Evolutionary conservation across 2,888 invertebrate genomes (phyloP).

Genomic region (Campaea margaritaria): DNA sequence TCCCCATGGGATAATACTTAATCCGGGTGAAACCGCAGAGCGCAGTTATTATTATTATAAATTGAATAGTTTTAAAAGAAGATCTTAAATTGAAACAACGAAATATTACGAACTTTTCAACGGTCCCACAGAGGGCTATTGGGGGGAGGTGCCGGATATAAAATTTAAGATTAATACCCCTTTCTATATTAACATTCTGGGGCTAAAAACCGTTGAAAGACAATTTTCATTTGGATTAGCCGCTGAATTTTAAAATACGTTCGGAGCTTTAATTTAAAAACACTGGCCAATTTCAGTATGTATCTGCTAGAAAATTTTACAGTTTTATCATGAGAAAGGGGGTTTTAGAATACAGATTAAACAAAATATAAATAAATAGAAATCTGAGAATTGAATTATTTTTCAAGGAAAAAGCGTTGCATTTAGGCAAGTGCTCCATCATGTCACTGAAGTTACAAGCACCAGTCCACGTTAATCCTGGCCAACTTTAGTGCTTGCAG

Average conservation of each 20-base stretch:
- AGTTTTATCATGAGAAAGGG: too few species aligned
- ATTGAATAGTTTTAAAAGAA: slow-evolving; percentile 5
- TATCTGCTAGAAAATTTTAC: too few species aligned
- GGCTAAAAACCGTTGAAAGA: slow-evolving; percentile 30
- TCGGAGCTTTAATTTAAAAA: not conserved
- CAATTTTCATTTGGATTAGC: slow-evolving; percentile 33
- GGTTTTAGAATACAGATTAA: too few species aligned
- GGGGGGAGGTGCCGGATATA: slow-evolving; percentile 15
- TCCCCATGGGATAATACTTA: too few species aligned
- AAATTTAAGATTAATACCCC: slow-evolving; percentile 39
- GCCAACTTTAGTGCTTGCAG: slow-evolving; percentile 11
- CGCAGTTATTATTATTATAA: slow-evolving; percentile 16
- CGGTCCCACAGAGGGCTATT: slow-evolving; percentile 16
- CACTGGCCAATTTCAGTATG: too few species aligned
- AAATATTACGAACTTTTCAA: slow-evolving; percentile 23
- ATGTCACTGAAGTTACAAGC: not conserved
- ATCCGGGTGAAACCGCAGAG: not conserved
- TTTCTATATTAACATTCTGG: slow-evolving; percentile 35
- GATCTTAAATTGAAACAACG: slow-evolving; percentile 6
- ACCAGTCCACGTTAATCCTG: slow-evolving; percentile 15
- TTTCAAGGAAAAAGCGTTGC: too few species aligned
- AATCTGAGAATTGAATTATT: too few species aligned
- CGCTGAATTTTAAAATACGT: slow-evolving; percentile 10
- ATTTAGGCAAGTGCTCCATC: too few species aligned
- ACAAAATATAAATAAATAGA: too few species aligned